phyloP scores from a whole-genome alignment of 2,113 vertebrate species.

The Scopus umbretta region DNA sequence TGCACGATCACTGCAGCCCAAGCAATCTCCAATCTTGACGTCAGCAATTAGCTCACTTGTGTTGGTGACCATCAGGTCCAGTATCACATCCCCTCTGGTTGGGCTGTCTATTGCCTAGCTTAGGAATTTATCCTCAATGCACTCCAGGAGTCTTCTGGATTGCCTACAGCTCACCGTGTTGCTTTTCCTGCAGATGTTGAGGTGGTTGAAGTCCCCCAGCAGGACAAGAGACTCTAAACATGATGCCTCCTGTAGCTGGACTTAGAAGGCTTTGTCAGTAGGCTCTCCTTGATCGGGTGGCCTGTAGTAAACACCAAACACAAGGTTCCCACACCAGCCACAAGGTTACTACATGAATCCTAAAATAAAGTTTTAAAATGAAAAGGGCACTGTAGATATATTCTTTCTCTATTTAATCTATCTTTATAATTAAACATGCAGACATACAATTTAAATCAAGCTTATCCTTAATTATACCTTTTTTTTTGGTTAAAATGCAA shows the following conservation, averaged over 20 bases:
- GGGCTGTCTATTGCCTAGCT: not conserved
- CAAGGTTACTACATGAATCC: not conserved
- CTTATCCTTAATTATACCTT: not conserved
- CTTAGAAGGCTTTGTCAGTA: not conserved
- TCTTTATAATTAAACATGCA: not conserved
- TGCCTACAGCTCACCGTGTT: not conserved
- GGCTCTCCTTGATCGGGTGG: not conserved
- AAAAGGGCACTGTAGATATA: not conserved
- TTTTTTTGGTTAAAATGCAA: not conserved
- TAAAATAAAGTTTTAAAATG: not conserved
- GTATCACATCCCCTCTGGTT: not conserved
- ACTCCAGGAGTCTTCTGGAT: not conserved
- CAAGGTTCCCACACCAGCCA: not conserved
- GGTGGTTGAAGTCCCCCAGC: not conserved
- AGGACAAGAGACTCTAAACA: accelerated
- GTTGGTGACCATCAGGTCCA: not conserved
- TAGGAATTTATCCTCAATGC: not conserved
- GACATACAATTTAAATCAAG: not conserved
- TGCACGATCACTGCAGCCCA: not conserved
- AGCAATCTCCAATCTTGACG: accelerated
- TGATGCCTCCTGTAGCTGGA: not conserved
- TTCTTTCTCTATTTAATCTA: not conserved
- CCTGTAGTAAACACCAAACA: not conserved
- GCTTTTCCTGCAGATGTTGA: not conserved
- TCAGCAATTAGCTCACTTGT: not conserved